These are phyloP conservation scores for Heteronetta atricapilla DNA, from an alignment of 2,113 vertebrate genomes.

Conservation along the genomic window DNA sequence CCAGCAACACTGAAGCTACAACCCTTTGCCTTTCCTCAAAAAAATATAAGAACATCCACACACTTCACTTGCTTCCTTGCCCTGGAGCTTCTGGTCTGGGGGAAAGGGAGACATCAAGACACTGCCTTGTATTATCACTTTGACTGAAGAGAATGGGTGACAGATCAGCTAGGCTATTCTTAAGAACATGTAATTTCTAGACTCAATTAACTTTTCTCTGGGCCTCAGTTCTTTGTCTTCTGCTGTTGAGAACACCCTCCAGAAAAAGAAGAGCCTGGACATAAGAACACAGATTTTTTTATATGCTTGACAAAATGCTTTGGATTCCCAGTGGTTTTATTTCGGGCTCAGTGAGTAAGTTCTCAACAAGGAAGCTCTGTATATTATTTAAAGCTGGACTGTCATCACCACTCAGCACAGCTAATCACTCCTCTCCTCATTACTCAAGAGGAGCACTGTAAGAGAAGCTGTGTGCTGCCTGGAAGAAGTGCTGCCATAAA, in stretches of 20 bases:
- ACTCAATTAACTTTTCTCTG: background rate
- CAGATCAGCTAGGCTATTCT: background rate
- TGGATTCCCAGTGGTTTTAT: background rate
- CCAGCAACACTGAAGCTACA: background rate
- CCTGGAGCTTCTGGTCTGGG: background rate
- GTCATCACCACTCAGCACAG: background rate
- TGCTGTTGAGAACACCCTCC: background rate
- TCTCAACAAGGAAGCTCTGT: background rate
- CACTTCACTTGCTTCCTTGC: no score
- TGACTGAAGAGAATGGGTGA: background rate
- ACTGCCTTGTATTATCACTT: background rate
- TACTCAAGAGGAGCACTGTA: background rate
- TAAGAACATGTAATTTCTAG: background rate
- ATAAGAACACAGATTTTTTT: background rate
- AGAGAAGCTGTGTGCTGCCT: background rate
- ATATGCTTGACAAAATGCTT: background rate
- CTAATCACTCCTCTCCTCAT: background rate
- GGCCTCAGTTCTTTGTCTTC: background rate
- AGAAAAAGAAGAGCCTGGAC: background rate
- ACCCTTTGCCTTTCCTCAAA: background rate
- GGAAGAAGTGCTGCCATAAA: background rate
- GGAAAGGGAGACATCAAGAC: background rate
- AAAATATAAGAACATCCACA: background rate
- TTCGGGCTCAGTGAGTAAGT: background rate
- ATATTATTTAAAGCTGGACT: constrained; percentile 25